Evolutionary conservation across 2,888 invertebrate genomes (phyloP).

Genomic region (Kuschelorhynchus macadamiae): DNA sequence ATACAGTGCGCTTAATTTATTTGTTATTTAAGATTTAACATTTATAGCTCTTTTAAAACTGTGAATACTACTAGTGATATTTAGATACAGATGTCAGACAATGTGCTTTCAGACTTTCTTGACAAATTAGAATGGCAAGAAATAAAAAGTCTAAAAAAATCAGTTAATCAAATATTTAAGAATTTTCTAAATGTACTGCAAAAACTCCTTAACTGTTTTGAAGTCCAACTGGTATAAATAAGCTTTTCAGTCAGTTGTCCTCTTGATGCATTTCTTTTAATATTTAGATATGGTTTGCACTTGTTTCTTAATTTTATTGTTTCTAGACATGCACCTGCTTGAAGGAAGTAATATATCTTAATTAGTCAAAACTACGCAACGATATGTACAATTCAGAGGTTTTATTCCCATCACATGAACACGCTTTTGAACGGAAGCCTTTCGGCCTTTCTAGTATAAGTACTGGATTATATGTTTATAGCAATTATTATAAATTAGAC

Average conservation of each 20-base stretch:
- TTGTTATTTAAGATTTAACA: too few species aligned
- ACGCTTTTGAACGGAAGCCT: neutral
- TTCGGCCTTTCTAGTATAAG: too few species aligned
- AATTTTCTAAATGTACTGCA: neutral
- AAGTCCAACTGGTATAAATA: slow-evolving; percentile 7
- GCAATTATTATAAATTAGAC: too few species aligned
- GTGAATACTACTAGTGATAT: too few species aligned
- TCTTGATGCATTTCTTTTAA: slow-evolving; percentile 28
- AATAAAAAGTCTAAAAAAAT: too few species aligned
- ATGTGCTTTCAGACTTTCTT: too few species aligned
- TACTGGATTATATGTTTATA: too few species aligned
- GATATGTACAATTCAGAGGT: slow-evolving; percentile 31
- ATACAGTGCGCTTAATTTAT: too few species aligned
- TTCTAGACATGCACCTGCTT: slow-evolving; percentile 35
- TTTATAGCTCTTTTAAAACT: too few species aligned
- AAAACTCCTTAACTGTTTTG: neutral
- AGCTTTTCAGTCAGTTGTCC: slow-evolving; percentile 24
- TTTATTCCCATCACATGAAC: slow-evolving; percentile 17
- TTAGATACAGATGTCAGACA: too few species aligned
- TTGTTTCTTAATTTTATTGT: slow-evolving; percentile 39
- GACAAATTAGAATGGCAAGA: too few species aligned
- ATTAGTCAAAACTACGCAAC: slow-evolving; percentile 25
- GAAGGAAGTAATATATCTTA: slow-evolving; percentile 35
- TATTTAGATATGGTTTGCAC: slow-evolving; percentile 25
- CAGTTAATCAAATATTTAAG: too few species aligned